Evolutionary conservation across 2,797 vertebrate species (phyloP), one percentile per base, ranked within the genome.

Genomic region (Leptoclinus maculatus): DNA sequence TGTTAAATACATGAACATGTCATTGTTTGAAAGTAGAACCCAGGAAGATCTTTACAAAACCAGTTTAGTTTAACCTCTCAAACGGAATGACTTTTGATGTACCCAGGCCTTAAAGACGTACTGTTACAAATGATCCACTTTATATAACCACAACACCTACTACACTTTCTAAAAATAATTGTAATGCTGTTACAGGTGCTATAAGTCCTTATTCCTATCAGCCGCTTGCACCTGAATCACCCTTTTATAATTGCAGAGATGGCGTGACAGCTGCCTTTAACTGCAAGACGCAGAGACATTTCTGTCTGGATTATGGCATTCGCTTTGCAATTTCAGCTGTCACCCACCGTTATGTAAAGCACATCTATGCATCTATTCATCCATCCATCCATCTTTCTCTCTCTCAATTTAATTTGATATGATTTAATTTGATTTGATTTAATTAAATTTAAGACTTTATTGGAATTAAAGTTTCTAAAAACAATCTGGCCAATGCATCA

Each of bases 231-330:
- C 82, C 71, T 78, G 69, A 86, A 69, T 82, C 64, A 75, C 65
- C 73, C 73, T 79, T 80, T 87, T 82, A 74, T 73, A 76, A 82
- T 77, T 83, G 57, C 76, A 82, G 51, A 68, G 66, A 81, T 72
- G 79, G 78, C 80, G 57, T 87, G 84, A 87, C 84, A 72, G 84
- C 74, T 83, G n/a, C n/a, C n/a, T n/a, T n/a, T n/a, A n/a, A n/a
- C n/a, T n/a, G 79, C 69, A 53, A 71, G 57, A 78, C 60, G 51
- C 66, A 78, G 62, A 77, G 79, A 84, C 51, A 67, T 80, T 76
- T 74, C 27, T 80, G 71, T 57, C 71, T 80, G 83, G 83, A 82
- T 84, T 84, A 80, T 74, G 49, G 62, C 66, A 64, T 73, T 78
- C 13, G 38, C 59, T 56, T 76, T 83, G 77, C 69, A 64, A 68